Evolutionary conservation across 2,113 vertebrate genomes (phyloP).

Genomic region (Okapia johnstoni): DNA sequence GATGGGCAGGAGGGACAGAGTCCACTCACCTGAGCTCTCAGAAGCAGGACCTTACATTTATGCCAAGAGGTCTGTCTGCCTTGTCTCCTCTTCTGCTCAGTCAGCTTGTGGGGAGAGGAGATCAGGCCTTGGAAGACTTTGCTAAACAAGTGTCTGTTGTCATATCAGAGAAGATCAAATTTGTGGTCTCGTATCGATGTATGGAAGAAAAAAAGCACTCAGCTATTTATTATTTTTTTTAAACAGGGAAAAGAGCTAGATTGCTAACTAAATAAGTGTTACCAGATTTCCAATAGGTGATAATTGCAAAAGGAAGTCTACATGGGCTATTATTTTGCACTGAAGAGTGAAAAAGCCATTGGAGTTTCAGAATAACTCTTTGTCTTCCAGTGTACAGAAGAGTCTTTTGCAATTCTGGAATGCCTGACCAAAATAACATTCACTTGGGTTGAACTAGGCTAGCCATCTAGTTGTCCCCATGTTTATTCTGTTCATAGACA

Average conservation of each 20-base stretch:
- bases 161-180: conserved; percentile 29
- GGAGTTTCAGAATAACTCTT: conserved; percentile 31
- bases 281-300: conserved; percentile 68
- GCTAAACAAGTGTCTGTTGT: neutral
- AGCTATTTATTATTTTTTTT: conserved; percentile 14
- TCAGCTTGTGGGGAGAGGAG: neutral
- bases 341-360: conserved; percentile 50
- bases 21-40: neutral
- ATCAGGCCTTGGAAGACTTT: neutral
- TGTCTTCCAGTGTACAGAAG: neutral
- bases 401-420: conserved; percentile 27
- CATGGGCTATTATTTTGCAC: conserved; percentile 43
- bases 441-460: neutral
- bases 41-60: neutral
- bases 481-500: neutral
- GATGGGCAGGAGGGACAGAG: neutral
- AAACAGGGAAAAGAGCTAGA: conserved; percentile 31
- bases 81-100: neutral
- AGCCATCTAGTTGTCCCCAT: neutral
- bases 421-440: neutral
- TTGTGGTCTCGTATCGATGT: neutral
- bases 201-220: neutral
- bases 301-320: conserved; percentile 63
- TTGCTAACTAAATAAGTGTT: conserved; percentile 67
- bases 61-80: neutral